Base-by-base conservation (phyloP, 92 coral and sea anemone genomes). In the Paragorgia papillata region DNA sequence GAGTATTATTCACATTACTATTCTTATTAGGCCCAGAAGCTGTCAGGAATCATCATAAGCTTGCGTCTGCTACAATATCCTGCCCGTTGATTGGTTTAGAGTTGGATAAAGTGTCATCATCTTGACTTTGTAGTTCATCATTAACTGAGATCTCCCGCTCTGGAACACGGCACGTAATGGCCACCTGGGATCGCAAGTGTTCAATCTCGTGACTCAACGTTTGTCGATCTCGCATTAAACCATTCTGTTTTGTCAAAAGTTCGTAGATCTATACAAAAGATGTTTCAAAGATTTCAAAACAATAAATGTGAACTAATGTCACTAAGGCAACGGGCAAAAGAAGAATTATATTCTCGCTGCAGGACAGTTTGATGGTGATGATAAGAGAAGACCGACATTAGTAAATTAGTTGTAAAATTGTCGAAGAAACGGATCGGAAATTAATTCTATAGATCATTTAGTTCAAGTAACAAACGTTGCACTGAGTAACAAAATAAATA, bases 181-280 rank as follows among this genome's bases (percentile, higher is more conserved):
- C n/a, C 2, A 46, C 53, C n/a, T 46, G 53, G n/a, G 17, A 7
- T 30, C 92, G 83, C 74, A 89, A 68, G 76, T 73, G 90, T 62
- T 93, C 97, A 2, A 93, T 79, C 49, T 93, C 94, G 27, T 82
- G 86, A 40, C 94, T 83, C 59, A 93, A 33, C 66, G 74, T 73
- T 63, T 93, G 95, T 28, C 97, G 78, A 75, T 93, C 97, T 53
- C 84, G 85, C 93, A 93, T 82, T 62, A 93, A 59, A 25, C 80
- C 66, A 63, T 86, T 90, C 68, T 92, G 91, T 46, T 92, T 86
- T 50, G 85, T 82, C 22, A 93, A 82, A 53, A 93, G 84, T 60
- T 90, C 89, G 57, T 89, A 90, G 58, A 93, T 85, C 97, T 93
- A 59, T 14, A 26, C 14, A n/a, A 46, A 46, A 2, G n/a, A 46